A percentile compares a stretch with the other conserved stretches of the same genome.
These are phyloP conservation scores for Emys orbicularis DNA, from an alignment of 2,797 vertebrate genomes.

Conservation along the genomic window DNA sequence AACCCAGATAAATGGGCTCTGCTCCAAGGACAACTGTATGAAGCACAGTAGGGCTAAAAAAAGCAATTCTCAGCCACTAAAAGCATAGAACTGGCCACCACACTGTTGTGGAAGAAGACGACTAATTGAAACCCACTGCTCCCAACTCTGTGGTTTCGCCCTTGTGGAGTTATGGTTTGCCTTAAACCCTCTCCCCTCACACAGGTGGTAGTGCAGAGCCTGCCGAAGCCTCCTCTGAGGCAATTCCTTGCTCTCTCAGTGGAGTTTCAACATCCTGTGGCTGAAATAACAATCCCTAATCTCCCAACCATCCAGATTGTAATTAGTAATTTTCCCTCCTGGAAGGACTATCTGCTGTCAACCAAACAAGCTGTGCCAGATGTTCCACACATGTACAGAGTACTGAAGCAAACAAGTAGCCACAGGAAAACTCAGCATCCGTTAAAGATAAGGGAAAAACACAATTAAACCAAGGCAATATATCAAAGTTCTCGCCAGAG, in stretches of 20 bases:
- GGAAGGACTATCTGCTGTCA: background rate
- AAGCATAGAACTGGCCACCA: rapidly evolving
- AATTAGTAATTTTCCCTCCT: conserved; percentile 50
- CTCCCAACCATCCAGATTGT: conserved; percentile 44
- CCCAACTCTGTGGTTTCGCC: rapidly evolving
- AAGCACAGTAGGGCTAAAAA: conserved; percentile 15
- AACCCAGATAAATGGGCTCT: conserved; percentile 9
- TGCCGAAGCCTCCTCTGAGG: background rate
- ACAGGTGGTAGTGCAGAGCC: background rate
- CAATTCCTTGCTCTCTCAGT: background rate
- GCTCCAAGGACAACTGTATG: conserved; percentile 55
- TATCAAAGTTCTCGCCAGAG: conserved; percentile 47
- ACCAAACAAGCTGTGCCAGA: conserved; percentile 54
- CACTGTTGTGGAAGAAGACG: rapidly evolving
- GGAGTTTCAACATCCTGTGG: background rate
- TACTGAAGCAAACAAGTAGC: conserved; percentile 43
- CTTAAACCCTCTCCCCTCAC: background rate
- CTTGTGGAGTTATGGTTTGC: rapidly evolving
- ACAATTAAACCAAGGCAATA: background rate
- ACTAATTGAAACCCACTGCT: background rate
- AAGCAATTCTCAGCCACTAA: background rate
- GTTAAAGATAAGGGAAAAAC: conserved; percentile 59
- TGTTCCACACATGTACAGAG: conserved; percentile 53
- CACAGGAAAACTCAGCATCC: conserved; percentile 28
- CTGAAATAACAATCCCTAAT: background rate